Base-by-base conservation (phyloP, 1,140 invertebrate species). In the Drosophila watanabei region DNA sequence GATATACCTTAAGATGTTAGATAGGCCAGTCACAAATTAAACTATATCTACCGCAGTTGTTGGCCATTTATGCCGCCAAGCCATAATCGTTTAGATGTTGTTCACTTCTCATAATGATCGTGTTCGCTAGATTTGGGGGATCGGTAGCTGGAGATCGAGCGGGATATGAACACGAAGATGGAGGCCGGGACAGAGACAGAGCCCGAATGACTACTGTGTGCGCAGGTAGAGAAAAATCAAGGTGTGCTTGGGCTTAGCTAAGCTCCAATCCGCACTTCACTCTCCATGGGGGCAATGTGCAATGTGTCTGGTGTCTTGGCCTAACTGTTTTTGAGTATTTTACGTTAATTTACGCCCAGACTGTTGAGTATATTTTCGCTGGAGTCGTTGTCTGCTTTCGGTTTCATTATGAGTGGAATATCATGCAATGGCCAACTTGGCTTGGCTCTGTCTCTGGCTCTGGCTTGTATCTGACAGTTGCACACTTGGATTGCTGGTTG, bases 261-360 rank as follows among this genome's bases (percentile, higher is more conserved):
- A 37, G n/a, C 60, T 35, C 13, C 46, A 66, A 49, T 37, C 68
- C 39, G 13, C 37, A 70, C 69, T 71, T 33, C 70, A 30, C 52
- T 72, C 66, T 73, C 68, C 41, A 60, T 48, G 75, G 73, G n/a
- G 62, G 54, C 75, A 18, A 39, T 41, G 24, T 46, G 43, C 63
- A 37, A 37, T 43, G 62, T 64, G 61, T 59, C 37, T 66, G 70
- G 52, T 56, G 58, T 54, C 41, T 76, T 76, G 58, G 58, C 41
- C 49, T 63, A 65, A 51, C 73, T 78, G 62, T 78, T 82, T 82
- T 78, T 56, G 73, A 66, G 61, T 77, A 52, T 77, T 87, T 64
- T 72, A 80, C 83, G 66, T 87, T 87, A 88, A 87, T 87, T 87
- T 87, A 87, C 83, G 80, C 83, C 79, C 82, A 87, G 71, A 78